phyloP scores from a whole-genome alignment of 2,113 vertebrate species.

The Carettochelys insculpta region DNA sequence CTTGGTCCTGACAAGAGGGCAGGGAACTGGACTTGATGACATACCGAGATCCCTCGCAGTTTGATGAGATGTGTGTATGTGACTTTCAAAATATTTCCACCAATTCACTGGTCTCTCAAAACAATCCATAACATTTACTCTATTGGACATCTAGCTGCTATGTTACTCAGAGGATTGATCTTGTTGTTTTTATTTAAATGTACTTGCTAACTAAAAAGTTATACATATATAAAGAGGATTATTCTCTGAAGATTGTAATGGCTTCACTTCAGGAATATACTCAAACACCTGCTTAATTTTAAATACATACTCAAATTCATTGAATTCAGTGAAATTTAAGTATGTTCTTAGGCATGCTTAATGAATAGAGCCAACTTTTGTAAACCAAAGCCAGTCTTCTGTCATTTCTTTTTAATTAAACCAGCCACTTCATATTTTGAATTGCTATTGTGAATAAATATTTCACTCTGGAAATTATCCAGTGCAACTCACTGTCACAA shows the following conservation, averaged over 20 bases:
- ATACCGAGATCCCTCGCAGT: no score
- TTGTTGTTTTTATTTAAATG: neutral
- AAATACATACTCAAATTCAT: neutral
- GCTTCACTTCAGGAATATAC: neutral
- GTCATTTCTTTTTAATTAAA: neutral
- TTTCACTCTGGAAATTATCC: neutral
- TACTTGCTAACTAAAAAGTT: neutral
- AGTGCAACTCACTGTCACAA: neutral
- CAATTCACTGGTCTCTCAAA: neutral
- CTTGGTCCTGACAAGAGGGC: no score
- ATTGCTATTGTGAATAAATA: neutral
- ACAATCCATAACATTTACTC: neutral
- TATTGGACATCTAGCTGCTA: neutral
- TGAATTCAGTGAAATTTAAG: neutral
- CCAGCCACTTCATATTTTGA: neutral
- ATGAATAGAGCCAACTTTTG: neutral
- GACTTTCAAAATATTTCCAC: neutral
- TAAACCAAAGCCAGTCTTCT: neutral
- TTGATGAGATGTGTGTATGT: no score
- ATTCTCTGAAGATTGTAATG: neutral
- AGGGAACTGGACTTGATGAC: no score
- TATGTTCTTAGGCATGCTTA: neutral
- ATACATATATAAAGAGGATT: neutral
- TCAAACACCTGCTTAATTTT: neutral
- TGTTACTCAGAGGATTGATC: neutral